Evolutionary conservation across 2,113 vertebrate species (phyloP).

Genomic region (Syngnathus scovelli): DNA sequence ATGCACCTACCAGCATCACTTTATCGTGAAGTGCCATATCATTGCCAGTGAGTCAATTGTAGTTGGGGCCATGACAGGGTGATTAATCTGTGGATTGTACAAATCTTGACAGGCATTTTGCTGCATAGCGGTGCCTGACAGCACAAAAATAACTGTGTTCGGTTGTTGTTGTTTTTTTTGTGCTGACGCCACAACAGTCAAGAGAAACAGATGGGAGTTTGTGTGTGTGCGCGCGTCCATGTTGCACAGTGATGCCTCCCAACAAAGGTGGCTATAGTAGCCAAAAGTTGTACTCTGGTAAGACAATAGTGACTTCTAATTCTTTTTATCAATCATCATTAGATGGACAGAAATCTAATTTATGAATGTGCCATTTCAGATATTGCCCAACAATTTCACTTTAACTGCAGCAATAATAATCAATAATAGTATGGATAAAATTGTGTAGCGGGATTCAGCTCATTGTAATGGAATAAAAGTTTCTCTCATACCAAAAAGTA

Average conservation of each 20-base stretch:
- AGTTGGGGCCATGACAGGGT: constrained; percentile 40
- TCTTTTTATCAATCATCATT: neutral
- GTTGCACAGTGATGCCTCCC: constrained; percentile 30
- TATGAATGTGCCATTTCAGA: neutral
- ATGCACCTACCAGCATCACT: constrained; percentile 32
- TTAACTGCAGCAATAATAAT: no score
- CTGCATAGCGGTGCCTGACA: constrained; percentile 24
- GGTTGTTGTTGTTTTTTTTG: constrained; percentile 53
- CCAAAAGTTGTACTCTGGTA: neutral
- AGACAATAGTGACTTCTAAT: neutral
- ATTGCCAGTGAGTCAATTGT: constrained; percentile 33
- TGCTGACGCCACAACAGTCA: constrained; percentile 56
- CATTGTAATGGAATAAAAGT: no score
- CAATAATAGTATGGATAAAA: no score
- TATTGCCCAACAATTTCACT: neutral
- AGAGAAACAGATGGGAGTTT: constrained; percentile 55
- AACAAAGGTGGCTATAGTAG: neutral
- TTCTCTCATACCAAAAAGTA: no score
- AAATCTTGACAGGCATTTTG: constrained; percentile 45
- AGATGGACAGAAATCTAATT: neutral
- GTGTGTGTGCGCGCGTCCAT: constrained; percentile 15
- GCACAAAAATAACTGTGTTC: constrained; percentile 50
- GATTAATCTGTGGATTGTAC: constrained; percentile 47
- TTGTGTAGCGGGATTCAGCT: no score
- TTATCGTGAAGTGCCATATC: constrained; percentile 36